Percentiles rank a stretch among this genome's conserved stretches.
These are phyloP conservation scores for Sipha flava DNA, from an alignment of 1,140 invertebrate genomes.

Conservation along the genomic window DNA sequence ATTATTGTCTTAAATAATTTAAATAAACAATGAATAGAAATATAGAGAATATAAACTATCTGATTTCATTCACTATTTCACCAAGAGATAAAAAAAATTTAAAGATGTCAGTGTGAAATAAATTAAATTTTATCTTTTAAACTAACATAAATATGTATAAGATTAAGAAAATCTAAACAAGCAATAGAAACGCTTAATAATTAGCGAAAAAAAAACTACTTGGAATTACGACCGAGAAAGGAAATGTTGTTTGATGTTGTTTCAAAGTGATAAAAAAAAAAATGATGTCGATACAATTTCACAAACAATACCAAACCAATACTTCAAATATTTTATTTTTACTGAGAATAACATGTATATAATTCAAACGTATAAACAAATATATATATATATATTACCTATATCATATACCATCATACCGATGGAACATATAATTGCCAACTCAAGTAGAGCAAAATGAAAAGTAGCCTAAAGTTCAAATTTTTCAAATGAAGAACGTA, in stretches of 20 bases:
- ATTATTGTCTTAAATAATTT: not conserved
- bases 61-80: not conserved
- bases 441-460: too few relatives aligned
- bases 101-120: not conserved
- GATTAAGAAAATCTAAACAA: not conserved
- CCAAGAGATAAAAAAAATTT: not conserved
- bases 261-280: not conserved
- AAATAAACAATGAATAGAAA: not conserved
- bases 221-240: too few relatives aligned
- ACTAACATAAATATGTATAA: not conserved
- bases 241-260: not conserved
- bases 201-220: not conserved
- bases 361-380: too few relatives aligned
- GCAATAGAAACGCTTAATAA: not conserved
- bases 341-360: too few relatives aligned
- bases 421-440: too few relatives aligned
- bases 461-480: too few relatives aligned
- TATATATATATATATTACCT: too few relatives aligned
- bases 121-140: not conserved
- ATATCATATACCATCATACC: too few relatives aligned
- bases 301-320: too few relatives aligned
- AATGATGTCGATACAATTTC: too few relatives aligned
- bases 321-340: too few relatives aligned
- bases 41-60: not conserved
- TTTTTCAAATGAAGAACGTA: too few relatives aligned